Base-by-base conservation (phyloP, 2,113 vertebrate species). In the Poeciliopsis turrubarensis region DNA sequence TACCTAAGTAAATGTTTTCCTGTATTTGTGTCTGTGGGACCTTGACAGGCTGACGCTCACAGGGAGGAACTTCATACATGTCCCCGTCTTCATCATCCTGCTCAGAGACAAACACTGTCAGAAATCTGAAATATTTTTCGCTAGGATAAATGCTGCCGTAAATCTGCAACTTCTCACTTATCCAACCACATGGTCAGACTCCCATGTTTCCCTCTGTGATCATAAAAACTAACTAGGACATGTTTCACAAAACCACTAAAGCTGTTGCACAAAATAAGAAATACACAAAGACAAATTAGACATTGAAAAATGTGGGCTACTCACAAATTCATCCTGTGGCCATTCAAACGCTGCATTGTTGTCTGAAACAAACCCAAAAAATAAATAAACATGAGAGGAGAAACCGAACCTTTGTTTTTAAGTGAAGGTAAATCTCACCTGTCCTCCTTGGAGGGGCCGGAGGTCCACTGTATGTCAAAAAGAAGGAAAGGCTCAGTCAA, bases 41-140 rank as follows among this genome's bases (percentile, higher is more conserved):
- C 72, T 91, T 93, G 7, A 79, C 32, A 14, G 81, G 47, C 0
- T 80, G 78, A n/a, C 87, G 92, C 31, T 94, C 93, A 86, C 92
- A 94, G 0, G 94, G 94, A 41, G 94, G 94, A 0, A 68, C 90
- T 79, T 95, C 94, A 87, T 95, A 95, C 72, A 87, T 94, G 80
- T 93, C 91, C 1, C 81, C 70, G 0, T 94, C 89, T 17, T 93
- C 92, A 3, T 93, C 93, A 34, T 93, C 92, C 94, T 94, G 84
- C 10, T 60, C 3, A n/a, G 25, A 72, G 2, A 41, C 44, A 62
- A 70, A 4, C 5, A 70, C 25, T 32, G 60, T 60, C 11, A 57
- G 29, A 62, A 62, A 54, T 54, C 51, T 41, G 15, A 41, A 29
- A 5, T 15, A 12, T 61, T 69, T 12, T 22, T 8, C 39, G 2